Conservation (phyloP, 2,888 invertebrate genomes). For the Maniola hyperantus region DNA sequence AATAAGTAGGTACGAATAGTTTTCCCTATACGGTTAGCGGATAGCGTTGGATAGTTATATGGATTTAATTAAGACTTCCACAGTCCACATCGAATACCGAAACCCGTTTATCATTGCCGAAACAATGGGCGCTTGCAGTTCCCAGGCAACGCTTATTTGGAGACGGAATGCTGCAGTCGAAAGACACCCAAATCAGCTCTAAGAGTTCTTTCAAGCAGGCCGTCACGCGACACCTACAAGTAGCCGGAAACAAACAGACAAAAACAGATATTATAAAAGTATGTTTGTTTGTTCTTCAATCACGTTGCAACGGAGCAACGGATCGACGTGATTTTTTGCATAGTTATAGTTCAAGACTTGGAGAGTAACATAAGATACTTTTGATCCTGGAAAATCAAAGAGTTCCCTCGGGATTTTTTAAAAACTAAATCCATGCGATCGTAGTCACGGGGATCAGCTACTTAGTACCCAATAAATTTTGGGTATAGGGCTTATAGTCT, state of each 20-base stretch:
- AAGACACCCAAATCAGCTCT: background rate
- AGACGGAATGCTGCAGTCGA: conserved; percentile 17
- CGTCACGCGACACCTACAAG: background rate
- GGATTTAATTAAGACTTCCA: conserved; percentile 13
- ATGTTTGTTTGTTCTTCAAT: too few species aligned
- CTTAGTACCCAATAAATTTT: too few species aligned
- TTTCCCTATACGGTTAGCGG: conserved; percentile 3
- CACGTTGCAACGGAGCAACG: too few species aligned
- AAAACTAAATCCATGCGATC: too few species aligned
- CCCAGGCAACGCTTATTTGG: conserved; percentile 16
- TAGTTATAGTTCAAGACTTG: too few species aligned
- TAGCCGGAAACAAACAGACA: background rate
- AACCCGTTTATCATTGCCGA: conserved; percentile 15
- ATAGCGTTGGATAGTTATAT: conserved; percentile 1
- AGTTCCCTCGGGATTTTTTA: too few species aligned
- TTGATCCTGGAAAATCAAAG: too few species aligned
- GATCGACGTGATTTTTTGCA: too few species aligned
- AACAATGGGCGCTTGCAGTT: conserved; percentile 7
- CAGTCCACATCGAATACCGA: conserved; percentile 8
- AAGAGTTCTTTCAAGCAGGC: background rate
- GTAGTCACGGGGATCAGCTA: too few species aligned
- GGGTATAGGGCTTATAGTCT: too few species aligned
- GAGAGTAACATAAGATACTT: too few species aligned
- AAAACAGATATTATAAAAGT: too few species aligned
- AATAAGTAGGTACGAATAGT: conserved; percentile 4